Evolutionary conservation across 2,113 vertebrate genomes (phyloP).

Genomic region (Nothocercus nigrocapillus): DNA sequence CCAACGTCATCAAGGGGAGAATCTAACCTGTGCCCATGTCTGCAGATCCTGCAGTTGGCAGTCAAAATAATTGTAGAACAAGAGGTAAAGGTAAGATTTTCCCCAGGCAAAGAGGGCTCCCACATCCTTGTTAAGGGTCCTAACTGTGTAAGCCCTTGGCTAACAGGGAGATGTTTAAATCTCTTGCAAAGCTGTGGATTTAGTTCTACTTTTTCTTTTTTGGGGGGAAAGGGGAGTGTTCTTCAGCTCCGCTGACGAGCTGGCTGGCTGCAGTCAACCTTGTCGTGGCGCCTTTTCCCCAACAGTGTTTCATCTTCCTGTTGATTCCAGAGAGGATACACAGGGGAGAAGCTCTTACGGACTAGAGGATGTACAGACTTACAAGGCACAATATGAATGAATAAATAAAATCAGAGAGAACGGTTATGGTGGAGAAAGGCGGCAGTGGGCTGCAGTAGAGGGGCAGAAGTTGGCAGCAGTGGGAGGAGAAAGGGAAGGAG

Average conservation of each 20-base stretch:
- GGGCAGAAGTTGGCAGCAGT: neutral
- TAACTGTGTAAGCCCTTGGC: neutral
- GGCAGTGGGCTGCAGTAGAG: neutral
- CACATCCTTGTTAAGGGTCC: accelerated
- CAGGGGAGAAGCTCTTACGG: neutral
- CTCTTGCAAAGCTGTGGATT: neutral
- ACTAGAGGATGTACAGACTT: accelerated
- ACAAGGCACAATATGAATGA: neutral
- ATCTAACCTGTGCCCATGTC: neutral
- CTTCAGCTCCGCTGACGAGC: neutral
- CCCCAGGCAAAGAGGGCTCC: neutral
- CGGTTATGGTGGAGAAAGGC: neutral
- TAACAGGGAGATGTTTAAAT: neutral
- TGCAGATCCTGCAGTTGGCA: neutral
- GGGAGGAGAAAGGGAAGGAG: neutral
- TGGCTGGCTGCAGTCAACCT: neutral
- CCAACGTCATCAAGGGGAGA: neutral
- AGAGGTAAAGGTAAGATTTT: neutral
- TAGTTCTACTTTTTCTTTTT: neutral
- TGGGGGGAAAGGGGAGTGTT: too few relatives aligned
- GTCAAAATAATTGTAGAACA: neutral
- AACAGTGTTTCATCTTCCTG: neutral
- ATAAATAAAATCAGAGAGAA: too few relatives aligned
- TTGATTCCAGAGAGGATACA: neutral
- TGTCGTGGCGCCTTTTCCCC: neutral